These are phyloP conservation scores for Metaphire vulgaris DNA, from an alignment of 1,140 invertebrate species.

Conservation along the genomic window DNA sequence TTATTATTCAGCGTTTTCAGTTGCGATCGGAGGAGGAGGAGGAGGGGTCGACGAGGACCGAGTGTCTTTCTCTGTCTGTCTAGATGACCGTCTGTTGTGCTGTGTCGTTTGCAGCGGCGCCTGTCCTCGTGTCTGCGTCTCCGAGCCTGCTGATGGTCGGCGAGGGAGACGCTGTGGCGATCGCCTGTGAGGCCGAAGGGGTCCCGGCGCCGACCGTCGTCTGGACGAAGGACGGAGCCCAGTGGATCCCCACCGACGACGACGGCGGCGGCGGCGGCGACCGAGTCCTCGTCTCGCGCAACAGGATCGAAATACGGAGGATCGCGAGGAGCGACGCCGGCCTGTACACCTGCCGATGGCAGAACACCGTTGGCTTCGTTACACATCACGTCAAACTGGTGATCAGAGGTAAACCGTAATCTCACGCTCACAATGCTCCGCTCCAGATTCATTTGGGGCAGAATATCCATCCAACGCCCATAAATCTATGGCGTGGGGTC, in stretches of 20 bases:
- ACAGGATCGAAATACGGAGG: conserved; percentile 79
- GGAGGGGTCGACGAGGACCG: too few relatives aligned
- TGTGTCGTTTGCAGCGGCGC: conserved; percentile 43
- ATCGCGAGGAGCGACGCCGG: conserved; percentile 86
- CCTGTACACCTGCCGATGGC: conserved; percentile 86
- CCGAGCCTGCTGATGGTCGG: conserved; percentile 33
- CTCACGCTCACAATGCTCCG: too few relatives aligned
- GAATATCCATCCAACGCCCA: too few relatives aligned
- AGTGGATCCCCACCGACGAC: conserved; percentile 26
- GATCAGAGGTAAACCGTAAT: conserved; percentile 84
- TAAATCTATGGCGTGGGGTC: too few relatives aligned
- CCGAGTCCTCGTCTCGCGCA: too few relatives aligned
- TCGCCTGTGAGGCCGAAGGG: conserved; percentile 88
- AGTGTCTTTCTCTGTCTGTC: too few relatives aligned
- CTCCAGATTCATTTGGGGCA: too few relatives aligned
- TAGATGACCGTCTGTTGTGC: too few relatives aligned
- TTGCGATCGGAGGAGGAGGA: too few relatives aligned
- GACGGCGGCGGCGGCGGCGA: conserved; percentile 31
- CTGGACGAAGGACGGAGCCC: conserved; percentile 38
- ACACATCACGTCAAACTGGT: conserved; percentile 88
- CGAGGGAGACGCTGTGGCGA: conserved; percentile 77
- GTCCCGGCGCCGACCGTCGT: conserved; percentile 49
- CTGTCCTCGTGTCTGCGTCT: conserved; percentile 36
- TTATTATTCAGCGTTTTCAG: too few relatives aligned
- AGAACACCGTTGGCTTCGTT: conserved; percentile 87